Evolutionary conservation across 2,113 vertebrate species (phyloP).

Genomic region (Cacatua alba): DNA sequence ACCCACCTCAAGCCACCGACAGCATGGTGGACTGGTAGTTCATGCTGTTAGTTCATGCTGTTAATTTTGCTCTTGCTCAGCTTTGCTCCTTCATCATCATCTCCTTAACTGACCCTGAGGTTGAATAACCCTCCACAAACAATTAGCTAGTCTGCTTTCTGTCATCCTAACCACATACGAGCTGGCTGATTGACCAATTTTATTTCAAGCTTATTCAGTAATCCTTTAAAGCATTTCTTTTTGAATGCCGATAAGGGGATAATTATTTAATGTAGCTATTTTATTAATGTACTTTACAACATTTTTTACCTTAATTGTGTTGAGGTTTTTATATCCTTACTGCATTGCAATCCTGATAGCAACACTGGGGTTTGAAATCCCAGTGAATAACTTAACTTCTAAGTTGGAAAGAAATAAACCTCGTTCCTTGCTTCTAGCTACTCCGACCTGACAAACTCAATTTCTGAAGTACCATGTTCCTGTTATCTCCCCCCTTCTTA

Average conservation of each 20-base stretch:
- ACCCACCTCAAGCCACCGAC: not conserved
- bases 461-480: not conserved
- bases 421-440: not conserved
- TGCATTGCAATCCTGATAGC: not conserved
- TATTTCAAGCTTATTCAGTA: not conserved
- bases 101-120: not conserved
- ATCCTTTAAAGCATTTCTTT: slow-evolving; percentile 25
- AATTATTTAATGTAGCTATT: slow-evolving; percentile 24
- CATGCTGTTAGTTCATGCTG: not conserved
- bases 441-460: not conserved
- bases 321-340: not conserved
- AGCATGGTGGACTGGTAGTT: not conserved
- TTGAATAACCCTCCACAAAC: not conserved
- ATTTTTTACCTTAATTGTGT: not conserved
- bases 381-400: not conserved
- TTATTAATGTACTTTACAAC: not conserved
- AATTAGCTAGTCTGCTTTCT: not conserved
- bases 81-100: not conserved
- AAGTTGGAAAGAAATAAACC: not conserved
- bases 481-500: not conserved
- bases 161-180: not conserved
- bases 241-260: not conserved
- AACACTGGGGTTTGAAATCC: not conserved
- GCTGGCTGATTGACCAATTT: not conserved
- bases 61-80: not conserved